Evolutionary conservation across 2,888 invertebrate species (phyloP), one percentile per base, ranked within the genome.

Genomic region (Amiota communis): DNA sequence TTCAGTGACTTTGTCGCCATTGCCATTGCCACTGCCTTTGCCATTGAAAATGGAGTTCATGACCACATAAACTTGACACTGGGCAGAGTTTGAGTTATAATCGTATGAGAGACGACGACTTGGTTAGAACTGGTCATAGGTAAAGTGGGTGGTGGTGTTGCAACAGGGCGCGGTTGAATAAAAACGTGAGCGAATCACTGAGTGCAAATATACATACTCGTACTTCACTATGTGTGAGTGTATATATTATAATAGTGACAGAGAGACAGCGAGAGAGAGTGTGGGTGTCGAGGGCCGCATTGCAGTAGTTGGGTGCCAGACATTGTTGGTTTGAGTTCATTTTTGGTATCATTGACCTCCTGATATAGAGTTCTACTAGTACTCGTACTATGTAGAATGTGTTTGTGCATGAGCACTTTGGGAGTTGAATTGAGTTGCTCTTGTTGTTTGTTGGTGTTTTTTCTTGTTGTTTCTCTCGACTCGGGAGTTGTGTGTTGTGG

Each of bases 21-120:
- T 36, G 36, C 36, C 36, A 36, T 36, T 36, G 36, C 36, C 13
- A 20, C 46, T 61, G 72, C 51, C 36, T 47, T 63, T 84, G 84
- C 83, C 84, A 86, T 86, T 80, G 82, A 84, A 83, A 83, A 81
- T 79, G 80, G 81, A 86, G 86, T 87, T 87, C 86, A 85, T 82
- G 86, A 84, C 81, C 84, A 84, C 81, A 84, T 86, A 87, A 87
- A 86, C 86, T 86, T 86, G 86, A 85, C 86, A 86, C 86, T 86
- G 85, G 81, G 76, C 75, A 80, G 82, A 78, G 74, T 75, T 74
- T 75, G 56, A 75, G 77, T 70, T 65, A 72, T 36, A 36, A 69
- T 17, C 53, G 53, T 36, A 72, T 47, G 17, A 49, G 51, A 59
- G 51, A 56, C 53, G 63, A 53, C 71, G 59, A 59, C 56, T 23